Evolutionary conservation across 2,113 vertebrate species (phyloP).

Genomic region (Elephas maximus): DNA sequence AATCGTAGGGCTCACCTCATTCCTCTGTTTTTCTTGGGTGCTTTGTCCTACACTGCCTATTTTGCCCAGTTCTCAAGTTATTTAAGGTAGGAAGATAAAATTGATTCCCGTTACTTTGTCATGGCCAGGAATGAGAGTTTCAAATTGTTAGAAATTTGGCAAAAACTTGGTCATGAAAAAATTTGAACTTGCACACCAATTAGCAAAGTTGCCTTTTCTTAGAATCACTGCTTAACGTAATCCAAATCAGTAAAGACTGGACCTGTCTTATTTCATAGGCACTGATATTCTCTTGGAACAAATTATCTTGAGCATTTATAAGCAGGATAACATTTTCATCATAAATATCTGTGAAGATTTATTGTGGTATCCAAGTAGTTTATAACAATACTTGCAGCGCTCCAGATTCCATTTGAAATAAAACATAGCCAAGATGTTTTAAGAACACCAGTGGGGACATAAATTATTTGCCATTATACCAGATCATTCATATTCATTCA

Average conservation of each 20-base stretch:
- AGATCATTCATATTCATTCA: conserved; percentile 44
- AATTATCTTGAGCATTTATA: conserved; percentile 43
- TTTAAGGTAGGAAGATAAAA: not conserved
- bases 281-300: not conserved
- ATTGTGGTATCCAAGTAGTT: not conserved
- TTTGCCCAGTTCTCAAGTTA: not conserved
- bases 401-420: conserved; percentile 46
- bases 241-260: not conserved
- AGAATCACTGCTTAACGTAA: conserved; percentile 4
- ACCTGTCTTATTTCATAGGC: not conserved
- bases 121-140: not conserved
- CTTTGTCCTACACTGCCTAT: not conserved
- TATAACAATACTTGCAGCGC: not conserved
- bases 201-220: not conserved
- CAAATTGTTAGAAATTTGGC: not conserved
- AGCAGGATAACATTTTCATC: not conserved
- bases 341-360: conserved; percentile 30
- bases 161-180: conserved; percentile 25
- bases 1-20: not conserved
- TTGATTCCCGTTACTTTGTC: not conserved
- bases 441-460: not conserved
- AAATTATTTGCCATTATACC: conserved; percentile 63
- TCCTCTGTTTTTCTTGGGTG: not conserved
- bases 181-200: not conserved
- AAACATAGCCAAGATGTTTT: conserved; percentile 22